Percentiles rank a stretch among this genome's conserved stretches.
phyloP scores from a whole-genome alignment of 2,888 invertebrate species.

The Drosophila incognita region DNA sequence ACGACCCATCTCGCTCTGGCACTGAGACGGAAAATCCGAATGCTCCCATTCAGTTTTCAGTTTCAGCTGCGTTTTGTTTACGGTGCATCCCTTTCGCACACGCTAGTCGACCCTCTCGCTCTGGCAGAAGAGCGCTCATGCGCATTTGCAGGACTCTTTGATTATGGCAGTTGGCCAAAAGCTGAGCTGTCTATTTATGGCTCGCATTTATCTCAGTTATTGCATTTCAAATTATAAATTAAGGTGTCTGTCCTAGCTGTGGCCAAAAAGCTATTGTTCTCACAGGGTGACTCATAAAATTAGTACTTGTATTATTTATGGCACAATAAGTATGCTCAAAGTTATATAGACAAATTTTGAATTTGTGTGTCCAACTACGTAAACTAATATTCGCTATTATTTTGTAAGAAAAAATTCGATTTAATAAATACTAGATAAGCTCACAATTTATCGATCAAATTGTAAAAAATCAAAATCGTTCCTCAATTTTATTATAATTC shows the following conservation, averaged over 20 bases:
- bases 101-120: conserved; percentile 25
- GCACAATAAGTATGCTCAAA: not conserved
- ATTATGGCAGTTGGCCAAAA: conserved; percentile 46
- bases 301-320: not conserved
- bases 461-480: not conserved
- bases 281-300: conserved; percentile 23
- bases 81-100: conserved; percentile 74
- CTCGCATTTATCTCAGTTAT: conserved; percentile 16
- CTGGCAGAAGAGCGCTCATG: conserved; percentile 39
- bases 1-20: conserved; percentile 80
- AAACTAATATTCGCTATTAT: not conserved
- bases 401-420: not conserved
- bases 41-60: conserved; percentile 31
- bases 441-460: not conserved
- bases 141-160: conserved; percentile 26
- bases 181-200: conserved; percentile 13
- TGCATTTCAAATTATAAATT: conserved; percentile 22
- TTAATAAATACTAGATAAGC: not conserved
- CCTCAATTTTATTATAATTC: not conserved
- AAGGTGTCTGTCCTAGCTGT: conserved; percentile 38
- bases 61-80: conserved; percentile 75
- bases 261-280: conserved; percentile 13
- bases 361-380: not conserved
- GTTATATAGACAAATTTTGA: not conserved
- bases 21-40: conserved; percentile 63